These are phyloP conservation scores for Caenorhabditis japonica DNA, from an alignment of 2,888 invertebrate species.

Conservation along the genomic window DNA sequence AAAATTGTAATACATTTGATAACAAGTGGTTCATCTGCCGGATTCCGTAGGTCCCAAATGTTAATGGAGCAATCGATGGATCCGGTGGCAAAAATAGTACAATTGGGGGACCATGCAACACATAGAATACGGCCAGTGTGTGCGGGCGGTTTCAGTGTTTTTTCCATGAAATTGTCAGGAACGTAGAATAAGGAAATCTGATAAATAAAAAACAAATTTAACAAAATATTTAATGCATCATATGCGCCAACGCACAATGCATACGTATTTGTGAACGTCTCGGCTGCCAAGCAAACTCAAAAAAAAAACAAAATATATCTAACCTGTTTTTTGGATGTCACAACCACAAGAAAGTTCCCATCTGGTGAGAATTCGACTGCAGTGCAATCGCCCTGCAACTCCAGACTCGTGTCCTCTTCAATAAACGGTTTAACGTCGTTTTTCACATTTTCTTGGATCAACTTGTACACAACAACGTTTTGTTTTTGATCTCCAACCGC, in stretches of 20 bases:
- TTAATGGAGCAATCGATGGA: slow-evolving; percentile 94
- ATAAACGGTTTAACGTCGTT: slow-evolving; percentile 76
- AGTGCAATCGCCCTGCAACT: slow-evolving; percentile 86
- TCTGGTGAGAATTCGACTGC: slow-evolving; percentile 91
- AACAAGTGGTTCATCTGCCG: slow-evolving; percentile 79
- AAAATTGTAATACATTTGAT: slow-evolving; percentile 63
- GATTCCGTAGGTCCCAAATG: slow-evolving; percentile 91
- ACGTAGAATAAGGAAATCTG: slow-evolving; percentile 67
- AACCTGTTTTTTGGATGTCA: too few relatives aligned
- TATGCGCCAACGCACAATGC: too few relatives aligned
- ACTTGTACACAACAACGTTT: slow-evolving; percentile 83
- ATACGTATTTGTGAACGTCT: too few relatives aligned
- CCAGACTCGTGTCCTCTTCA: slow-evolving; percentile 51
- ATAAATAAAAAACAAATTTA: neutral
- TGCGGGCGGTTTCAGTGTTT: slow-evolving; percentile 85
- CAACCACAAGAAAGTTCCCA: slow-evolving; percentile 83
- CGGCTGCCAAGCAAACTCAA: too few relatives aligned
- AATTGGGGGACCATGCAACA: slow-evolving; percentile 69
- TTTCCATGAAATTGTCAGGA: slow-evolving; percentile 58
- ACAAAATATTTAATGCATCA: too few relatives aligned
- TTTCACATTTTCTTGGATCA: too few relatives aligned
- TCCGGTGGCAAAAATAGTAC: slow-evolving; percentile 89
- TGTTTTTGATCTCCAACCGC: slow-evolving; percentile 87
- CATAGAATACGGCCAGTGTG: slow-evolving; percentile 84
- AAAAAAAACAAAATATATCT: too few relatives aligned